Base-by-base conservation (phyloP, 2,888 invertebrate genomes). In the Eupithecia dodoneata region DNA sequence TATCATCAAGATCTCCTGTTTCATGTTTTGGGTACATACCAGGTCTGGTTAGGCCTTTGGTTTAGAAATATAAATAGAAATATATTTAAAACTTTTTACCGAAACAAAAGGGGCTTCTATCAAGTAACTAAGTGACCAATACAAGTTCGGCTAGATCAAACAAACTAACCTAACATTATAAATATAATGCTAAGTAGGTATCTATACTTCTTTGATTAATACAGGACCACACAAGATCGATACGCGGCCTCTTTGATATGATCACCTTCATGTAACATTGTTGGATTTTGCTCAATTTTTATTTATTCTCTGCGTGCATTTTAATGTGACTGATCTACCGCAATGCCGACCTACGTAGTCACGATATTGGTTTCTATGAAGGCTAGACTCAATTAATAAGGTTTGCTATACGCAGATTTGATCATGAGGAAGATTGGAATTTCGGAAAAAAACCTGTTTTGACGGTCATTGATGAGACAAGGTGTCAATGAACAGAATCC, bases 211-310 rank as follows among this genome's bases (percentile, higher is more conserved):
- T 52, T 55, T 41, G 15, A 42, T 66, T 30, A 18, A 18, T 9
- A 55, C 59, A 71, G 71, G 81, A 75, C 85, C 79, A 82, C 83
- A 81, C 81, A 81, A 82, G 83, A 79, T 44, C 49, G 82, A 83
- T 81, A 82, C 71, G 85, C 88, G 88, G 88, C 74, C 41, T 77
- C 76, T 88, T 86, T 86, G 87, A 87, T 86, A 81, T 15, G 81
- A 87, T 89, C 89, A 91, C 91, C 92, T 92, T 90, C 86, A 90
- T 87, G 86, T 85, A 88, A 88, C 88, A 63, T 63, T 63, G 87
- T 89, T 89, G 80, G 82, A 18, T 66, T 74, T 63, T 76, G 52
- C 41, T 78, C 76, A 78, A 67, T 77, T 79, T 78, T 77, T 59
- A 55, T 42, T 65, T n/a, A 13, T 12, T 71, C 65, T 72, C 52